Conservation (phyloP, 2,113 vertebrate genomes). For the Acanthisitta chloris region DNA sequence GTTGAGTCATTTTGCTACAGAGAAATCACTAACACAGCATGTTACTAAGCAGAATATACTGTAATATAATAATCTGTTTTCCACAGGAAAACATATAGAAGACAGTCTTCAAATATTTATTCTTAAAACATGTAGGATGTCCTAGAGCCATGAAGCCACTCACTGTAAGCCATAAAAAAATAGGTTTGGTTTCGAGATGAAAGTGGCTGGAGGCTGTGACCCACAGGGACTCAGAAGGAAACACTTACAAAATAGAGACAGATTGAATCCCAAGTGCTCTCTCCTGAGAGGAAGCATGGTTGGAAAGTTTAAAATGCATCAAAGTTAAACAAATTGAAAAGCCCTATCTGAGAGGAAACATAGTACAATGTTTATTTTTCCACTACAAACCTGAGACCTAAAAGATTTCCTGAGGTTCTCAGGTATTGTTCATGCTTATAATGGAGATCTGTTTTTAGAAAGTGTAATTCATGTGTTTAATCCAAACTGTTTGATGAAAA, state of each 20-base stretch:
- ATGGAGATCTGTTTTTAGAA: slow-evolving; percentile 64
- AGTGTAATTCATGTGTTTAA: slow-evolving; percentile 49
- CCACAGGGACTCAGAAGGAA: slow-evolving; percentile 48
- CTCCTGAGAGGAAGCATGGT: slow-evolving; percentile 38
- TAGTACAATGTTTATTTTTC: slow-evolving; percentile 69
- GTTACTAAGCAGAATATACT: neutral
- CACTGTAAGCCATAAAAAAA: slow-evolving; percentile 12
- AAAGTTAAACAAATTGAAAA: slow-evolving; percentile 65
- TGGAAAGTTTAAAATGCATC: slow-evolving; percentile 60
- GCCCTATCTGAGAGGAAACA: slow-evolving; percentile 69
- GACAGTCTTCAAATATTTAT: slow-evolving; percentile 22
- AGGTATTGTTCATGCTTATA: slow-evolving; percentile 61
- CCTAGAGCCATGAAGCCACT: slow-evolving; percentile 8
- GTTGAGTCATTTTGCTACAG: neutral
- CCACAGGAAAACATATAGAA: neutral
- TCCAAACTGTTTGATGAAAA: slow-evolving; percentile 62
- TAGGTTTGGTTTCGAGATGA: neutral
- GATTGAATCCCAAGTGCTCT: slow-evolving; percentile 43
- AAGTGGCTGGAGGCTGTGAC: slow-evolving; percentile 34
- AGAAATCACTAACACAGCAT: neutral
- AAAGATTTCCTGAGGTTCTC: slow-evolving; percentile 62
- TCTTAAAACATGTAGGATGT: slow-evolving; percentile 23
- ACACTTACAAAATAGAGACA: slow-evolving; percentile 45
- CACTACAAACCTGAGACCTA: slow-evolving; percentile 51
- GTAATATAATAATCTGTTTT: slow-evolving; percentile 15